Evolutionary conservation across 2,888 invertebrate genomes (phyloP).

Genomic region (Notodonta dromedarius): DNA sequence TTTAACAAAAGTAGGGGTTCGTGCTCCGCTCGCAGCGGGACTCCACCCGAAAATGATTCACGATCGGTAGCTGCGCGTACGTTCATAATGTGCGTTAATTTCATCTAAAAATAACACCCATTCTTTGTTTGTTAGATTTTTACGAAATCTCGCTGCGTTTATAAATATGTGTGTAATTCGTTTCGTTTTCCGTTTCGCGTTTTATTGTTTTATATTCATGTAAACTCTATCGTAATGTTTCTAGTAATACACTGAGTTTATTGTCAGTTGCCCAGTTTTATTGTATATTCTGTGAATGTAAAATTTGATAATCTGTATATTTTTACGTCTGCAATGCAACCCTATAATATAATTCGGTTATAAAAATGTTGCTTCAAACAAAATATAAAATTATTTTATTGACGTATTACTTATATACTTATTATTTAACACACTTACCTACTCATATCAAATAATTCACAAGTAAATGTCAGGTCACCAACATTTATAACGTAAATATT

Average conservation of each 20-base stretch:
- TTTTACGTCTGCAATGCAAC: neutral
- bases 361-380: neutral
- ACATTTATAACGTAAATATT: too few species aligned
- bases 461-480: too few species aligned
- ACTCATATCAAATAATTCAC: too few species aligned
- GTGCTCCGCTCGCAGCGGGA: conserved; percentile 39
- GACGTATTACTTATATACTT: neutral
- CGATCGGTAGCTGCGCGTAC: conserved; percentile 68
- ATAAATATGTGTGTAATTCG: conserved; percentile 51
- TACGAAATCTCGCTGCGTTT: conserved; percentile 74
- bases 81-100: conserved; percentile 81
- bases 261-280: conserved; percentile 38
- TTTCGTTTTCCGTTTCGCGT: conserved; percentile 38
- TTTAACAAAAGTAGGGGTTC: neutral
- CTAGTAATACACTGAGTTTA: conserved; percentile 37
- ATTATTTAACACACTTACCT: neutral
- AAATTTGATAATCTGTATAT: conserved; percentile 17
- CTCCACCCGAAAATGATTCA: conserved; percentile 68
- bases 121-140: conserved; percentile 80
- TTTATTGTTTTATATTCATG: conserved; percentile 42
- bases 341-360: neutral
- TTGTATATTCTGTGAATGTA: conserved; percentile 35
- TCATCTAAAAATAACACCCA: conserved; percentile 81
- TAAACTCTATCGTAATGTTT: conserved; percentile 36
- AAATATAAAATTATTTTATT: conserved; percentile 3